phyloP scores from a whole-genome alignment of 2,797 vertebrate genomes.

The Amazona finschi region DNA sequence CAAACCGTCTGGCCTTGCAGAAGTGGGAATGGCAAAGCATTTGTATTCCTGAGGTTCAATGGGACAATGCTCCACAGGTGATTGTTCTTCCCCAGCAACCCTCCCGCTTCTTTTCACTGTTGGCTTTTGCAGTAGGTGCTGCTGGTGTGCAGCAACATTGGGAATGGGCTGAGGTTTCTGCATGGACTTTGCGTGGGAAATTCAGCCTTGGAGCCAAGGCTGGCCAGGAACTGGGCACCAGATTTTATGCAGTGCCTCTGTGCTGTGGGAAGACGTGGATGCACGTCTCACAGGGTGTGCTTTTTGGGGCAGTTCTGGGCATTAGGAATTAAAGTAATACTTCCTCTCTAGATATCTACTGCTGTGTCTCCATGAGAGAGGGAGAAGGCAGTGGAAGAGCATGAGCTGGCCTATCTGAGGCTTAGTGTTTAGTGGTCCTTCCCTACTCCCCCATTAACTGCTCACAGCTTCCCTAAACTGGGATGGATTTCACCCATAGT shows the following conservation, averaged over 20 bases:
- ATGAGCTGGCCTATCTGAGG: background rate
- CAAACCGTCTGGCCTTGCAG: background rate
- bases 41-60: background rate
- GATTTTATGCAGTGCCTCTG: background rate
- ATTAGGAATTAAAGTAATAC: no score
- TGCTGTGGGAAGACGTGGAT: background rate
- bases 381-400: background rate
- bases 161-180: background rate
- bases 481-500: background rate
- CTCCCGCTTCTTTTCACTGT: accelerated
- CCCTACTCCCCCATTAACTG: background rate
- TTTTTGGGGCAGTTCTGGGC: background rate
- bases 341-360: background rate
- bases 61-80: background rate
- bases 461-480: background rate
- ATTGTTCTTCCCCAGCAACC: background rate
- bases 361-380: background rate
- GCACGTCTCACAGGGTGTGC: background rate
- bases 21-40: background rate
- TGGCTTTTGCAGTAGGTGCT: background rate
- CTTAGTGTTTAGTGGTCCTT: background rate
- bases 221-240: background rate
- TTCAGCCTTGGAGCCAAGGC: background rate
- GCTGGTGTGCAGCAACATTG: background rate
- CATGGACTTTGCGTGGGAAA: background rate